These are phyloP conservation scores for Boloria euphrosyne DNA, from an alignment of 2,888 invertebrate genomes.

Conservation along the genomic window DNA sequence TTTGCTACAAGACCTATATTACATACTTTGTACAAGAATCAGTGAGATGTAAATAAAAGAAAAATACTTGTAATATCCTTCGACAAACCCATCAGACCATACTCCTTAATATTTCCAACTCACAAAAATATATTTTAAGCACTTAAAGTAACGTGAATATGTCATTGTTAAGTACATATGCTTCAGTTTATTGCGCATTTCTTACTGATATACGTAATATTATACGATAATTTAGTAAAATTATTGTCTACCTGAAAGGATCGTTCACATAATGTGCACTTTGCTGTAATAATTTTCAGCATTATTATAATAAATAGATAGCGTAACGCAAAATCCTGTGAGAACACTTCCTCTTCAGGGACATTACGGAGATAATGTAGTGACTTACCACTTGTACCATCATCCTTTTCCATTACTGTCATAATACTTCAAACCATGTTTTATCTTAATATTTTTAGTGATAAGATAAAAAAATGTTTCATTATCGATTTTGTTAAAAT, in stretches of 20 bases:
- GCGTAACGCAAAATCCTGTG: constrained; percentile 10
- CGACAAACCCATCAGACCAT: constrained; percentile 51
- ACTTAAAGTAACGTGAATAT: neutral
- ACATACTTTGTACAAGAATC: constrained; percentile 49
- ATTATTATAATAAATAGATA: constrained; percentile 10
- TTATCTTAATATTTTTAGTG: constrained; percentile 10
- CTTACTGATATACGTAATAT: neutral
- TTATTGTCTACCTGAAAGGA: constrained; percentile 4
- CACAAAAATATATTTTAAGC: constrained; percentile 24
- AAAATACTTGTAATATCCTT: constrained; percentile 56
- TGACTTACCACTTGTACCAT: constrained; percentile 14
- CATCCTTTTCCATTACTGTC: constrained; percentile 10
- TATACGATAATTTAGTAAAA: neutral
- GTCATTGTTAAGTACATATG: no score
- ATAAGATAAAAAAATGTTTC: neutral
- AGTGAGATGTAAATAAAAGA: constrained; percentile 50
- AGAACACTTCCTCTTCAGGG: neutral
- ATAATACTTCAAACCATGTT: constrained; percentile 7
- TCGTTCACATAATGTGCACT: constrained; percentile 18
- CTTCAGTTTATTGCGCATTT: neutral
- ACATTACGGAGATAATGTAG: constrained; percentile 18
- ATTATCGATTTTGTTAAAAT: no score
- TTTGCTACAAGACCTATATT: constrained; percentile 57
- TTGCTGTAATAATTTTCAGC: constrained; percentile 14
- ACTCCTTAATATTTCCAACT: constrained; percentile 58